Evolutionary conservation across 2,888 invertebrate species (phyloP).

Genomic region (Griposia aprilina): DNA sequence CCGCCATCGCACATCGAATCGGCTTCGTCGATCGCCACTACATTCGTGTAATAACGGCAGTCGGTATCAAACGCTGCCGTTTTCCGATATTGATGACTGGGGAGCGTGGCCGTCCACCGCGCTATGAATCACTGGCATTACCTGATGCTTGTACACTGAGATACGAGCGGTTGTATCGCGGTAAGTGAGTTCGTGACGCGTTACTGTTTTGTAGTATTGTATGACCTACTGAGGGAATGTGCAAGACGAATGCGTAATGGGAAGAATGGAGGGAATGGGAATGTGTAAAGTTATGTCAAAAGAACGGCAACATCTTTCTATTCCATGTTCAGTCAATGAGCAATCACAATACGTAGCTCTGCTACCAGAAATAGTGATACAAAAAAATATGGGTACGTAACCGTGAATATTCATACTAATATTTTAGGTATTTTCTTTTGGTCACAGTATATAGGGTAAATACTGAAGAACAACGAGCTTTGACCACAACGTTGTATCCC

Average conservation of each 20-base stretch:
- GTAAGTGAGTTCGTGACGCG: constrained; percentile 31
- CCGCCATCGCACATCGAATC: constrained; percentile 22
- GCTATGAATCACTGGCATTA: constrained; percentile 83
- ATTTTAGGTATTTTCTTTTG: not conserved
- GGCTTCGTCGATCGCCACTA: constrained; percentile 24
- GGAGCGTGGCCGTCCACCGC: constrained; percentile 74
- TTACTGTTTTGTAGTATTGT: constrained; percentile 28
- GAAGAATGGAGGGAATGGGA: too few species aligned
- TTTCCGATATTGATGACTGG: constrained; percentile 84
- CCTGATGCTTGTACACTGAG: constrained; percentile 68
- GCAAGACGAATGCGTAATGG: not conserved
- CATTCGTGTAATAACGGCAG: constrained; percentile 68
- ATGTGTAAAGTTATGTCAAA: not conserved
- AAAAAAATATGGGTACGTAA: not conserved
- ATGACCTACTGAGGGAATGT: not conserved
- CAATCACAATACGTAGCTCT: not conserved
- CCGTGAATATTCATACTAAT: not conserved
- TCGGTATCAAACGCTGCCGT: constrained; percentile 78
- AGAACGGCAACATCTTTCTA: too few species aligned
- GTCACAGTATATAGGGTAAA: not conserved
- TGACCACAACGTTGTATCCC: not conserved
- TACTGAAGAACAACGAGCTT: not conserved
- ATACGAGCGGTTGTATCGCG: not conserved
- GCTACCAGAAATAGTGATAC: not conserved
- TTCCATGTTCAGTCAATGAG: not conserved